phyloP scores from a whole-genome alignment of 1,140 invertebrate species.

The Hyposmocoma kahamanoa region DNA sequence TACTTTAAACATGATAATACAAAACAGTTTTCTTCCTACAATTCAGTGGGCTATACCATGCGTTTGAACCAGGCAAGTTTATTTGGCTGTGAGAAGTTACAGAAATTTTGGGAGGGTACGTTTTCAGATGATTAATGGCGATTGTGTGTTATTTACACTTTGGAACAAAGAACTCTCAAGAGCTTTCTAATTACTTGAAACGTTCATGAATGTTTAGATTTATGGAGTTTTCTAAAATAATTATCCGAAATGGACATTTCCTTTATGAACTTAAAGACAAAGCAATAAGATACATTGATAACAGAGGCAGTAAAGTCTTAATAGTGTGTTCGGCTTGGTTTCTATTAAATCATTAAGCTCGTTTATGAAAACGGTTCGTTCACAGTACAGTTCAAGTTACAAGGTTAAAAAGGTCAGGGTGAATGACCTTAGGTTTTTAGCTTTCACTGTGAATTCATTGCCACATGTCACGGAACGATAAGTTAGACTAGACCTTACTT shows the following conservation, averaged over 20 bases:
- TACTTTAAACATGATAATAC: too few species aligned
- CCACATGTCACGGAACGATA: conserved; percentile 19
- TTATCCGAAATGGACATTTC: too few species aligned
- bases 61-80: too few species aligned
- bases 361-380: conserved; percentile 41
- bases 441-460: conserved; percentile 26
- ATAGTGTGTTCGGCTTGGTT: conserved; percentile 11
- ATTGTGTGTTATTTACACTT: too few species aligned
- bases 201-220: conserved; percentile 23
- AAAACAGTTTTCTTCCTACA: too few species aligned
- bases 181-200: conserved; percentile 44
- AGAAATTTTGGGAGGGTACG: too few species aligned
- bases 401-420: conserved; percentile 56
- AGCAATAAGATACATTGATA: too few species aligned
- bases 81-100: too few species aligned
- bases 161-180: conserved; percentile 37
- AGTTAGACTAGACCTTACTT: not conserved
- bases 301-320: too few species aligned
- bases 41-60: too few species aligned
- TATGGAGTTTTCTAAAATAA: conserved; percentile 24
- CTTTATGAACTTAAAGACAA: too few species aligned
- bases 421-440: conserved; percentile 38
- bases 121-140: too few species aligned
- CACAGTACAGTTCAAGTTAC: conserved; percentile 41
- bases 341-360: conserved; percentile 28